Evolutionary conservation across 2,888 invertebrate species (phyloP).

Genomic region (Tipula lateralis): DNA sequence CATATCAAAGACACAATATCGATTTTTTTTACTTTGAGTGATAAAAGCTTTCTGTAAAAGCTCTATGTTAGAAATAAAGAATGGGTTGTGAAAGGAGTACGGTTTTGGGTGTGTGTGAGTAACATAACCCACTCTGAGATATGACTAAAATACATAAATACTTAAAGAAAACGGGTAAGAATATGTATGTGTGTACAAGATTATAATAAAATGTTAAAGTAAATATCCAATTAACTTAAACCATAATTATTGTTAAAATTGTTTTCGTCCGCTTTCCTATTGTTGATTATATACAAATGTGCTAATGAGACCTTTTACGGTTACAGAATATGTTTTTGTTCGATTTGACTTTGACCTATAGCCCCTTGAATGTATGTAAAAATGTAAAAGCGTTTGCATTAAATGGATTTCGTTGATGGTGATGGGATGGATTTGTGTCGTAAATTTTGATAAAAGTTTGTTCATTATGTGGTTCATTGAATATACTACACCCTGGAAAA

Average conservation of each 20-base stretch:
- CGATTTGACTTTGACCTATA: not conserved
- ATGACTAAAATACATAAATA: not conserved
- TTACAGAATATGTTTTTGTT: not conserved
- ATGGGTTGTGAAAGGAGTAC: not conserved
- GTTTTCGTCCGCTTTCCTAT: not conserved
- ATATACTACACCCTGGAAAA: not conserved
- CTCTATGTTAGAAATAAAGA: not conserved
- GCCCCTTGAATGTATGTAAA: not conserved
- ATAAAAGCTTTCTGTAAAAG: not conserved
- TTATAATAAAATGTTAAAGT: not conserved
- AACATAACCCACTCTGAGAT: not conserved
- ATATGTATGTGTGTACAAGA: not conserved
- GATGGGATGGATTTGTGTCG: not conserved
- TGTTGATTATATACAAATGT: not conserved
- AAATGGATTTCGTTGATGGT: not conserved
- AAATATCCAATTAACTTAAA: slow-evolving; percentile 11
- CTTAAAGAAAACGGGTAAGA: not conserved
- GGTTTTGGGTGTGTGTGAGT: not conserved
- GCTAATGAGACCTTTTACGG: not conserved
- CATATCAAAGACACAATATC: not conserved
- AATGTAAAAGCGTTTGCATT: not conserved
- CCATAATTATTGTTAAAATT: not conserved
- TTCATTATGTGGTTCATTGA: not conserved
- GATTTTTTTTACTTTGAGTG: not conserved
- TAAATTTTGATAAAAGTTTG: not conserved